Evolutionary conservation across 2,797 vertebrate genomes (phyloP), one percentile per base, ranked within the genome.

Genomic region (Enteromius argenteus): DNA sequence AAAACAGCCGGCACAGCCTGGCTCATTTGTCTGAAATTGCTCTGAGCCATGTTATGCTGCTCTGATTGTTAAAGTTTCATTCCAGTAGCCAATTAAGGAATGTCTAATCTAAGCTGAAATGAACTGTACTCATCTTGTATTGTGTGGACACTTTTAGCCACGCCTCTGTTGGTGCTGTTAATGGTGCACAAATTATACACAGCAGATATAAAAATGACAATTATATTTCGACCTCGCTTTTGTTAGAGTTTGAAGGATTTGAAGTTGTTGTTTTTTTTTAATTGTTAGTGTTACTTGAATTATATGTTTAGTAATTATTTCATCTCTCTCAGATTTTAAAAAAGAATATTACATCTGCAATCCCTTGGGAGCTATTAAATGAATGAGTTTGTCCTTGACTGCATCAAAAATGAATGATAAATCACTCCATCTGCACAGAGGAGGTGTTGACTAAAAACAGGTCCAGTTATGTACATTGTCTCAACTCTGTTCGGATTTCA

Each of bases 331-430:
- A n/a, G 37, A 46, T 27, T 23, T 0, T 9, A 44, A 2, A 66
- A 74, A 74, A 27, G 3, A 76, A 19, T 42, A 30, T 44, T 27
- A 30, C 37, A 60, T 60, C 56, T 37, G 7, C 11, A 72, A 32
- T 44, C 32, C 58, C n/a, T n/a, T 15, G 42, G 27, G 44, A 82
- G 42, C 30, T 74, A 7, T 23, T 81, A 46, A 64, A 51, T 35
- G 32, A 74, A 66, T 9, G 42, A 13, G 44, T 37, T 62, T 82
- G 69, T 74, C 71, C 30, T 74, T 51, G 69, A 74, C 58, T 62
- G 7, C 60, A 11, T 27, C 9, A 74, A 51, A 46, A 74, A 51
- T 64, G 32, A 49, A 56, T 23, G 27, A 71, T 69, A 21, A 39
- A 35, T 64, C 14, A 37, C 30, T 19, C 69, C 5, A 81, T 51